Evolutionary conservation across 2,888 invertebrate species (phyloP).

Genomic region (Ceriagrion tenellum): DNA sequence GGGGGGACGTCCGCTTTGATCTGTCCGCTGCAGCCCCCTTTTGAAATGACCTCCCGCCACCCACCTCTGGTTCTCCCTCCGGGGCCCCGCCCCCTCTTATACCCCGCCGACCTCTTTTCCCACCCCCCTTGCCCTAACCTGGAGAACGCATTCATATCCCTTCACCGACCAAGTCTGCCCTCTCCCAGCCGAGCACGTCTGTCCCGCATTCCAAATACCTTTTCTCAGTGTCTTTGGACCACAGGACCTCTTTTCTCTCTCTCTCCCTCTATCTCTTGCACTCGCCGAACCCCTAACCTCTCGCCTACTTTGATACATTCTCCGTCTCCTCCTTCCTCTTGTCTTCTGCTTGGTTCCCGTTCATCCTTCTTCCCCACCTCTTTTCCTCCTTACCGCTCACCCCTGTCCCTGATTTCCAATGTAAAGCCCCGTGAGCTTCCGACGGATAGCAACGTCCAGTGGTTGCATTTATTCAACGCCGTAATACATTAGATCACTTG

Average conservation of each 20-base stretch:
- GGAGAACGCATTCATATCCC: constrained; percentile 6
- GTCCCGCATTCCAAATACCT: constrained; percentile 10
- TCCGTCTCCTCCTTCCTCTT: not conserved
- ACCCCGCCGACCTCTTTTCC: constrained; percentile 2
- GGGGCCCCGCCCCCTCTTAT: not conserved
- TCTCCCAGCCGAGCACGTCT: not conserved
- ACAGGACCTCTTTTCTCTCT: not conserved
- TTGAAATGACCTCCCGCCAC: not conserved
- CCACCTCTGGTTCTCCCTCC: not conserved
- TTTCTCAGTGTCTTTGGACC: not conserved
- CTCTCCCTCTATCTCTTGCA: not conserved
- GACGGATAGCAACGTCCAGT: no score
- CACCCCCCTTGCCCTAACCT: no score
- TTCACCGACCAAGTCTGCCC: not conserved
- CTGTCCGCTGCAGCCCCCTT: constrained; percentile 24
- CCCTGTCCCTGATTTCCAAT: not conserved
- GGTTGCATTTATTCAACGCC: not conserved
- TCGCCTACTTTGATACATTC: not conserved
- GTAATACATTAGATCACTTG: not conserved
- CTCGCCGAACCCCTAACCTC: not conserved
- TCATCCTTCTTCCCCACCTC: not conserved
- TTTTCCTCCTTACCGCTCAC: not conserved
- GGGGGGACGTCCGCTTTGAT: constrained; percentile 24
- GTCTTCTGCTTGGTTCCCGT: not conserved
- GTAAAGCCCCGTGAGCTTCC: no score